Conservation (phyloP, 2,888 invertebrate species). For the Platerodrilus igneus region DNA sequence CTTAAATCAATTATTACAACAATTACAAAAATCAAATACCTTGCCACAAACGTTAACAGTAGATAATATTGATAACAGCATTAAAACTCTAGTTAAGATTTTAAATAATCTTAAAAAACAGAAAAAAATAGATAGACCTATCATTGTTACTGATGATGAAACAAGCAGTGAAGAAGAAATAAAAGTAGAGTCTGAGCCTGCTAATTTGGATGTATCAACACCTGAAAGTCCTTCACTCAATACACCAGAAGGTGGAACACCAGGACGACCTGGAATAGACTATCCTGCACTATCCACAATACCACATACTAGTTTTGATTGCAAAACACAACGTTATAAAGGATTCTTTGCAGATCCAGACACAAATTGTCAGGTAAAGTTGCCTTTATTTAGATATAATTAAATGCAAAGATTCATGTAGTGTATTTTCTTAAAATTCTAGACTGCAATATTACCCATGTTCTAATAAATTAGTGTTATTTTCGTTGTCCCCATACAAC, state of each 20-base stretch:
- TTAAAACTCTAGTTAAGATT: slow-evolving; percentile 71
- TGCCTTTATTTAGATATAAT: slow-evolving; percentile 13
- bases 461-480: background rate
- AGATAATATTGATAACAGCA: slow-evolving; percentile 74
- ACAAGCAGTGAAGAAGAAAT: slow-evolving; percentile 24
- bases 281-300: slow-evolving; percentile 74
- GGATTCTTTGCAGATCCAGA: slow-evolving; percentile 88
- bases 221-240: slow-evolving; percentile 45
- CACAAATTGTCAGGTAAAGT: slow-evolving; percentile 72
- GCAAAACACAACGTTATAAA: slow-evolving; percentile 81
- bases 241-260: slow-evolving; percentile 56
- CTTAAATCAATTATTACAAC: slow-evolving; percentile 61
- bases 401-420: too few species aligned
- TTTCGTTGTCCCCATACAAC: too few species aligned
- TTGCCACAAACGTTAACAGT: slow-evolving; percentile 71
- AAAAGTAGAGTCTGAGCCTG: slow-evolving; percentile 40
- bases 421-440: too few species aligned
- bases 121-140: slow-evolving; percentile 41
- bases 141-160: slow-evolving; percentile 43
- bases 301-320: slow-evolving; percentile 72
- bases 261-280: slow-evolving; percentile 70
- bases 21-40: slow-evolving; percentile 69
- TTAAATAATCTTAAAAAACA: slow-evolving; percentile 62
- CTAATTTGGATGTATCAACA: slow-evolving; percentile 33
- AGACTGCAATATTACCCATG: background rate